Evolutionary conservation across 2,113 vertebrate genomes (phyloP).

Genomic region (Anarrhichthys ocellatus): DNA sequence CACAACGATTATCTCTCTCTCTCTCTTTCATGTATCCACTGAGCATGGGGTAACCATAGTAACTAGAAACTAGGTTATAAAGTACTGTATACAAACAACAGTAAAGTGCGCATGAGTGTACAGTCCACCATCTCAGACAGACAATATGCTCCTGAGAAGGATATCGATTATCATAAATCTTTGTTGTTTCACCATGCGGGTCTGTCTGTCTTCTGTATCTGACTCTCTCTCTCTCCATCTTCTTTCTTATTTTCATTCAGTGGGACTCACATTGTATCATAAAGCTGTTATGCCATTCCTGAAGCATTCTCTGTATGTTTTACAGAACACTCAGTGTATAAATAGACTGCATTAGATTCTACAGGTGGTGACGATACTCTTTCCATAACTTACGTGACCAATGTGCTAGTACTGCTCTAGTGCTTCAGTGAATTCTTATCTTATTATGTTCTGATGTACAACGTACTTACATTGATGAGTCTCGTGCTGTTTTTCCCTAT

Average conservation of each 20-base stretch:
- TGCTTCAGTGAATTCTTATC: too few relatives aligned
- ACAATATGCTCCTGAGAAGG: not conserved
- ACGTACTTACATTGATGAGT: too few relatives aligned
- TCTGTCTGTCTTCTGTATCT: not conserved
- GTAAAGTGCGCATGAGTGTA: conserved; percentile 29
- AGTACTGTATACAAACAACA: conserved; percentile 63
- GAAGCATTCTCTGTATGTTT: too few relatives aligned
- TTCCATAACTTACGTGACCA: too few relatives aligned
- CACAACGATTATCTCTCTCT: not conserved
- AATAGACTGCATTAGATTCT: not conserved
- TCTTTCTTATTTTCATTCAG: not conserved
- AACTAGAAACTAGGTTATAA: conserved; percentile 71
- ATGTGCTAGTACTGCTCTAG: too few relatives aligned
- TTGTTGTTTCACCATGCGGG: not conserved
- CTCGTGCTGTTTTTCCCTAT: too few relatives aligned
- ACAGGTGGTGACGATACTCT: not conserved
- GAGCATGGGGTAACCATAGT: conserved; percentile 72
- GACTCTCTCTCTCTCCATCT: not conserved
- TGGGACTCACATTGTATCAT: not conserved
- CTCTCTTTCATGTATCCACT: conserved; percentile 12
- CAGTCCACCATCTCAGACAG: conserved; percentile 15
- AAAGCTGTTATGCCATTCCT: too few relatives aligned
- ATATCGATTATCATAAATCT: not conserved
- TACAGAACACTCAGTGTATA: not conserved
- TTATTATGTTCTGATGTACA: too few relatives aligned